These are phyloP conservation scores for Telmatochromis brichardi DNA, from an alignment of 2,113 vertebrate species.

Conservation along the genomic window DNA sequence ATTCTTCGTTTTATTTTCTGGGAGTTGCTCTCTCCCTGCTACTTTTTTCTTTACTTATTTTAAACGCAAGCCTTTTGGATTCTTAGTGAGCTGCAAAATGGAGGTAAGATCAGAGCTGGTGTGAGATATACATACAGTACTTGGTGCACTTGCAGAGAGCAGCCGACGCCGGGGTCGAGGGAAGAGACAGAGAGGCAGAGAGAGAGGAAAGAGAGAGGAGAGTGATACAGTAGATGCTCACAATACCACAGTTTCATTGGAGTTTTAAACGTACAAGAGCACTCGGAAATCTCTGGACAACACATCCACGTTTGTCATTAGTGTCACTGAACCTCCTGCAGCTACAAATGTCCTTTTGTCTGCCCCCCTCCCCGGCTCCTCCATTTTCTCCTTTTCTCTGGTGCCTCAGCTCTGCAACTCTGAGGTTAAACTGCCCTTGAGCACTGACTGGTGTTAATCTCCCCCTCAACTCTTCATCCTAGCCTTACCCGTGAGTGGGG, in stretches of 20 bases:
- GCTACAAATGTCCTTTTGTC: not conserved
- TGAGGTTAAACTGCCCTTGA: conserved; percentile 2
- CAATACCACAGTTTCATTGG: conserved; percentile 52
- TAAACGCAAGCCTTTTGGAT: conserved; percentile 38
- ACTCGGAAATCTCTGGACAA: conserved; percentile 12
- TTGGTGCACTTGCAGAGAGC: conserved; percentile 57
- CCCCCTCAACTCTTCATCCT: conserved; percentile 1
- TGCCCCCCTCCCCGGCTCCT: not conserved
- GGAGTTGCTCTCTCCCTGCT: not conserved
- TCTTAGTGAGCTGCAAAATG: conserved; percentile 49
- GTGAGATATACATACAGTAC: conserved; percentile 65
- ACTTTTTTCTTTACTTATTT: not conserved
- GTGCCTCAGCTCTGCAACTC: not conserved
- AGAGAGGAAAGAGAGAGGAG: conserved; percentile 11
- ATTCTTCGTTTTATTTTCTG: not conserved
- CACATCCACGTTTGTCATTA: conserved; percentile 41
- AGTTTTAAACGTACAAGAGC: conserved; percentile 28
- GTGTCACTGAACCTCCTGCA: conserved; percentile 33
- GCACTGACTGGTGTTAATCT: not conserved
- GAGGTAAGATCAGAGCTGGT: conserved; percentile 67
- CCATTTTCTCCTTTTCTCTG: not conserved
- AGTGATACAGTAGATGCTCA: conserved; percentile 61
- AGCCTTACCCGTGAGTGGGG: not conserved
- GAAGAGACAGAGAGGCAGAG: not conserved
- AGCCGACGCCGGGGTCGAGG: conserved; percentile 10